Base-by-base conservation (phyloP, 1,140 invertebrate genomes). In the Liolophura sinensis region DNA sequence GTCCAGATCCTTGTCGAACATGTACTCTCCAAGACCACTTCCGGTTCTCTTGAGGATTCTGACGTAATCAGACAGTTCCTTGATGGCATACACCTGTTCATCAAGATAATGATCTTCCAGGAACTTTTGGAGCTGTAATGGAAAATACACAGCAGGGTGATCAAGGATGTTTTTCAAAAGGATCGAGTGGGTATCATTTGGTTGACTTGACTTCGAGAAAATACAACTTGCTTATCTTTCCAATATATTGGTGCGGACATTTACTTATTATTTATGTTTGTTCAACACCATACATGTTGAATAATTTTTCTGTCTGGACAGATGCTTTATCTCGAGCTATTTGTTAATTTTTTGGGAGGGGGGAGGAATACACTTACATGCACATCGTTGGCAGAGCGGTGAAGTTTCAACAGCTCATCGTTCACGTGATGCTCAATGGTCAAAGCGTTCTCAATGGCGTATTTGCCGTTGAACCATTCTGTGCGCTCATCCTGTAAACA, bases 71-170 rank as follows among this genome's bases (percentile, higher is more conserved):
- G 91, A 92, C 62, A 96, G 81, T 70, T 94, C 89, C 64, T 92
- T 89, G 77, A 95, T 91, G 47, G 93, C 92, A 72, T 91, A 89
- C 81, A 95, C 91, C 84, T 97, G 94, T 80, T 97, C 94, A 73
- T 92, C 91, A 68, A 97, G 83, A 87, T 94, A 96, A 20, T 94
- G 92, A n/a, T 89, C 90, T 73, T 92, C 93, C 65, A 97, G 84
- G 77, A 93, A 94, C 84, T 96, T 93, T n/a, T 91, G 91, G 78
- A 95, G 85, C 92, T 93, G 82, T 31, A 85, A 85, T 57, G 58
- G 56, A 50, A 40, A 40, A 40, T 9, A 3, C 60, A 75, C 69
- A 63, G 55, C n/a, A n/a, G n/a, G n/a, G n/a, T n/a, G 47, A 22
- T 20, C 48, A 31, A 49, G 31, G 20, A 48, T 52, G 31, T 51